Percentiles rank a stretch among this genome's conserved stretches.
Evolutionary conservation across 1,140 invertebrate species (phyloP).

Genomic region (Solenopsis invicta): DNA sequence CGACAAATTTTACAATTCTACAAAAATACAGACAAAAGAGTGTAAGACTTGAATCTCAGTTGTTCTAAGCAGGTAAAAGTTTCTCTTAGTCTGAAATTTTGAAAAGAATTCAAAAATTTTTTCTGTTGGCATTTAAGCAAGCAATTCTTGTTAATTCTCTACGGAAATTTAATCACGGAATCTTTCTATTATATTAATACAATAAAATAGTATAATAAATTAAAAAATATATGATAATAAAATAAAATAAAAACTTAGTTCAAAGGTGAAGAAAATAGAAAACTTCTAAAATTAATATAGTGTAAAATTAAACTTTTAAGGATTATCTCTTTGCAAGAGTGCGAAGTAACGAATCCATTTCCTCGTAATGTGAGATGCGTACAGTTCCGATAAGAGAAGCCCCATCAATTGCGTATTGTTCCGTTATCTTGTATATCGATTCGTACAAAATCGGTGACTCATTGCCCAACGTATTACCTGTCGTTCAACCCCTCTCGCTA

Average conservation of each 20-base stretch:
- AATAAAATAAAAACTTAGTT: background rate
- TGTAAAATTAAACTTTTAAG: background rate
- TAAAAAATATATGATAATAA: background rate
- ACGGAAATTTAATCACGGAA: background rate
- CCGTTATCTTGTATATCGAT: slow-evolving; percentile 6
- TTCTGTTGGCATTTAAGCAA: background rate
- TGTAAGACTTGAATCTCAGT: no score
- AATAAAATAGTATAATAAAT: background rate
- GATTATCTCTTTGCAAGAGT: background rate
- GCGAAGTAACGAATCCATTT: background rate
- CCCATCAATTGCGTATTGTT: background rate
- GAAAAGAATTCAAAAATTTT: background rate
- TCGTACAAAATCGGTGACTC: background rate
- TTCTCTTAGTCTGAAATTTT: background rate
- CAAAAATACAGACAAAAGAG: no score
- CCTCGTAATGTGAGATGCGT: background rate
- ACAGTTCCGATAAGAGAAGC: background rate
- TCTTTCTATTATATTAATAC: background rate
- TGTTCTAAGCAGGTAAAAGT: background rate
- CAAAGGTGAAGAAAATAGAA: background rate
- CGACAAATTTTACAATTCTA: no score
- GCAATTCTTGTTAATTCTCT: background rate
- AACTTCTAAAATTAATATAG: background rate
- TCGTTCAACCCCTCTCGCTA: background rate
- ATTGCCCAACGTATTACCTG: background rate